Conservation (phyloP, 2,888 invertebrate genomes). For the Julus scandinavius region DNA sequence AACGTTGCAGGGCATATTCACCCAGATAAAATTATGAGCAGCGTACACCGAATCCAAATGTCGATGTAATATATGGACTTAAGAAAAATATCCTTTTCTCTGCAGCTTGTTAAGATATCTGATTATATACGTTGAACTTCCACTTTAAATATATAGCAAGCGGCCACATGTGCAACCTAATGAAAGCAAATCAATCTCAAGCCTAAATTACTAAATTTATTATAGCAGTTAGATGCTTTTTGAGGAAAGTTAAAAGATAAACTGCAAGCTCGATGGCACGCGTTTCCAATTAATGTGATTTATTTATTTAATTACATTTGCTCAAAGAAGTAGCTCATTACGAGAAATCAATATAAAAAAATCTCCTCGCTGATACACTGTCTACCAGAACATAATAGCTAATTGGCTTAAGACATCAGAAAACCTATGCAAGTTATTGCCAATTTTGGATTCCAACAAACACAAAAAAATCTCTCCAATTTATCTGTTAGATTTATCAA, state of each 20-base stretch:
- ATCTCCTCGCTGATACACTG: neutral
- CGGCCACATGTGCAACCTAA: slow-evolving; percentile 24
- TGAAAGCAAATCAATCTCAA: slow-evolving; percentile 34
- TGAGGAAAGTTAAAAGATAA: slow-evolving; percentile 39
- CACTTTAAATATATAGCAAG: neutral
- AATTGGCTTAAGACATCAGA: neutral
- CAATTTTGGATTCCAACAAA: neutral
- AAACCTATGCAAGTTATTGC: neutral
- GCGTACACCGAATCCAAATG: neutral
- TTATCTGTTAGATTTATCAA: neutral
- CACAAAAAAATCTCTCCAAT: neutral
- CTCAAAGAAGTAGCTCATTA: slow-evolving; percentile 35
- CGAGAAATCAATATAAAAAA: slow-evolving; percentile 30
- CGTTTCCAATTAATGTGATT: slow-evolving; percentile 39
- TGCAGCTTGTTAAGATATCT: neutral
- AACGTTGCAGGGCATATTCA: neutral
- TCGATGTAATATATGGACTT: neutral
- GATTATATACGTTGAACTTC: neutral
- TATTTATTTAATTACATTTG: slow-evolving; percentile 42
- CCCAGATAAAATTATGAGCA: neutral
- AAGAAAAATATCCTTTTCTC: neutral
- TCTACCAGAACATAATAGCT: neutral
- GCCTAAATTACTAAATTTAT: slow-evolving; percentile 17
- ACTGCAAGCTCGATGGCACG: slow-evolving; percentile 20
- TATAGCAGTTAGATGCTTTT: slow-evolving; percentile 8